Percentiles rank a stretch among this genome's conserved stretches.
Conservation (phyloP, 1,140 invertebrate genomes). For the Ostrea denselamellosa region DNA sequence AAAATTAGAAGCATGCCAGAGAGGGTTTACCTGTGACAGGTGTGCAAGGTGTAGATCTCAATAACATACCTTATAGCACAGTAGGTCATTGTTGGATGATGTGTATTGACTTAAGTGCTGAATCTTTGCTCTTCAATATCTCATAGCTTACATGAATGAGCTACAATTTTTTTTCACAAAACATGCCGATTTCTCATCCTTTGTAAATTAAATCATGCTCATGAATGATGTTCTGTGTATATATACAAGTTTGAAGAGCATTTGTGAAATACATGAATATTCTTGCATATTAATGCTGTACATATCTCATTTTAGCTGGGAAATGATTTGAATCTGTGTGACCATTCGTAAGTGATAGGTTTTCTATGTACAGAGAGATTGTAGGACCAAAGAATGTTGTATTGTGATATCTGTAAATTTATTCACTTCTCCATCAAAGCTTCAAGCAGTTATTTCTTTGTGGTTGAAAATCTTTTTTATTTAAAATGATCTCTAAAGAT, state of each 20-base stretch:
- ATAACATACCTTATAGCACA: not conserved
- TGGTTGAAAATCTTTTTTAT: not conserved
- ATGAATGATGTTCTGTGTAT: not conserved
- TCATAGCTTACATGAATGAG: not conserved
- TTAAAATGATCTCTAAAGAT: not conserved
- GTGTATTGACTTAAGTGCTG: constrained; percentile 17
- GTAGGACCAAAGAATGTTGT: constrained; percentile 30
- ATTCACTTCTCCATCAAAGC: not conserved
- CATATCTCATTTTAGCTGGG: not conserved
- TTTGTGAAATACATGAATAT: not conserved
- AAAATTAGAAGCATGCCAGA: not conserved
- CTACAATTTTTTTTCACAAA: not conserved
- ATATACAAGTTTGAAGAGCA: not conserved
- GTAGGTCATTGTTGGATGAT: not conserved
- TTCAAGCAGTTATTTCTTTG: not conserved
- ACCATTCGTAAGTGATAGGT: constrained; percentile 11
- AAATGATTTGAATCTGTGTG: not conserved
- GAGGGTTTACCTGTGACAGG: not conserved
- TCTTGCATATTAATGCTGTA: not conserved
- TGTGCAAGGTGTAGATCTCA: constrained; percentile 32
- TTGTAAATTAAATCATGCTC: constrained; percentile 12
- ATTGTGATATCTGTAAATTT: constrained; percentile 15
- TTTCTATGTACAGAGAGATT: not conserved
- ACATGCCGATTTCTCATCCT: not conserved
- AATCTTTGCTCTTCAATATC: not conserved